A percentile compares a stretch with the other conserved stretches of the same genome.
These are phyloP conservation scores for Dasyurus viverrinus DNA, from an alignment of 2,113 vertebrate genomes.

Conservation along the genomic window DNA sequence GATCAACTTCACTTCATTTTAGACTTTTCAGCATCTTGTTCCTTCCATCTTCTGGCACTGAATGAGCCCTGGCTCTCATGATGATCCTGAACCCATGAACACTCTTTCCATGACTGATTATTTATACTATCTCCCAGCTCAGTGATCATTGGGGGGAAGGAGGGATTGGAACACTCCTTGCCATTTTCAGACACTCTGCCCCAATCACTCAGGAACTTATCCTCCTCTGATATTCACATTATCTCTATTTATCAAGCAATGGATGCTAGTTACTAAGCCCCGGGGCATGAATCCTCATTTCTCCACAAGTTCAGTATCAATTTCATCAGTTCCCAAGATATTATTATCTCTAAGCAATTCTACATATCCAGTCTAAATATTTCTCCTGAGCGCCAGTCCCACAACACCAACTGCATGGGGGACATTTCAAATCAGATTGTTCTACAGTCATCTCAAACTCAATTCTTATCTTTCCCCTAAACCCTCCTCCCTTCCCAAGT, in stretches of 20 bases:
- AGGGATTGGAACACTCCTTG: neutral
- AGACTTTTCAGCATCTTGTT: neutral
- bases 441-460: neutral
- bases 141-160: neutral
- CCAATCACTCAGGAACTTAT: neutral
- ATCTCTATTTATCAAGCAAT: no score
- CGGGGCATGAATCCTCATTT: neutral
- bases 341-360: neutral
- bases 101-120: neutral
- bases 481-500: neutral
- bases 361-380: neutral
- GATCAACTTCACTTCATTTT: neutral
- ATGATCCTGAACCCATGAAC: neutral
- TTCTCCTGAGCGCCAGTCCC: neutral
- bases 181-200: neutral
- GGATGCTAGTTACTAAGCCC: neutral
- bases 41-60: neutral
- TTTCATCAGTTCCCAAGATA: neutral
- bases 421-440: neutral
- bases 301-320: neutral
- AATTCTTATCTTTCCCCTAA: neutral
- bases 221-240: neutral
- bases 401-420: neutral
- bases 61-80: neutral
- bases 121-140: neutral